Evolutionary conservation across 2,888 invertebrate genomes (phyloP), one percentile per base, ranked within the genome.

Genomic region (Chrysolina americana): DNA sequence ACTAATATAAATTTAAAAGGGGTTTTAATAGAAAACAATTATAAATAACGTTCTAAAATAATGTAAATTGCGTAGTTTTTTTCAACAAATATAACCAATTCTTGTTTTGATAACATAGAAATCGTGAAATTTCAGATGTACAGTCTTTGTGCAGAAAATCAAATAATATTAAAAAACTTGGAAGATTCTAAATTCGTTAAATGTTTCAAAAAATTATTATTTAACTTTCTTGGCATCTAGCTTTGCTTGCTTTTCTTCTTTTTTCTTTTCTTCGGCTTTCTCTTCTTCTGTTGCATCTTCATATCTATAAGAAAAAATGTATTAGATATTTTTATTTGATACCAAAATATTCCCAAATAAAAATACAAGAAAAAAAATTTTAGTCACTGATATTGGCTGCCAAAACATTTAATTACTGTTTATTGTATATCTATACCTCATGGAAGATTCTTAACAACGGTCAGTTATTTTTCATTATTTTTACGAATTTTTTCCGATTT

Each of bases 281-380:
- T 90, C 81, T 81, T 91, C 83, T 41, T 83, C 87, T 23, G 93
- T 92, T 87, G 92, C 91, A 87, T 94, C 94, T 87, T 94, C 93
- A 86, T 94, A 94, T 66, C 93, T 93, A 83, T 36, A 28, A 15
- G 15, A 28, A 68, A 88, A 86, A 65, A 78, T 77, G 80, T 78
- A 3, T 28, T 36, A 36, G 8, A 6, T 36, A 36, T 0, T 8
- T 36, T 36, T 36, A 36, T 36, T 36, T 8, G 36, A 36, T 0
- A 36, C 4, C 8, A 8, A 36, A 36, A 8, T 8, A 36, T 36
- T 36, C 4, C 8, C 36, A 36, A 36, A 36, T 3, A 28, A n/a
- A n/a, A n/a, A n/a, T n/a, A n/a, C n/a, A n/a, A n/a, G n/a, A n/a
- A n/a, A n/a, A n/a, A n/a, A n/a, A n/a, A n/a, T n/a, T n/a, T n/a